Conservation (phyloP, 1,140 invertebrate species). For the Brachionus rotundiformis region DNA sequence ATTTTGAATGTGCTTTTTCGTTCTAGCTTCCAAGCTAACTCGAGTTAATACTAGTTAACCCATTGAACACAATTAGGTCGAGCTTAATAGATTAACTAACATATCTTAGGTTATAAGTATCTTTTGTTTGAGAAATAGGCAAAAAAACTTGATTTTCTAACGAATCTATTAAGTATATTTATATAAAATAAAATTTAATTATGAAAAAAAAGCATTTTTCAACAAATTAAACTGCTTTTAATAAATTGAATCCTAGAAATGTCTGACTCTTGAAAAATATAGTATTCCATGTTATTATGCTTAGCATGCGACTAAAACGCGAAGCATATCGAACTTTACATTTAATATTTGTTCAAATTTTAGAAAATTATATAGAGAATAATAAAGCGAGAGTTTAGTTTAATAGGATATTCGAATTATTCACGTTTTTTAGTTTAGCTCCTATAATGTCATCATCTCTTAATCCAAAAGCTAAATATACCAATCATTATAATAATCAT, state of each 20-base stretch:
- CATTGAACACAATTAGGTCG: background rate
- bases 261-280: too few species aligned
- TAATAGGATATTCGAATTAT: slow-evolving; percentile 15
- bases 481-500: slow-evolving; percentile 40
- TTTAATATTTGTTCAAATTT: background rate
- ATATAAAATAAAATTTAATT: background rate
- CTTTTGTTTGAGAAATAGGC: background rate
- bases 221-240: too few species aligned
- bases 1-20: too few species aligned
- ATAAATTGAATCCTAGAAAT: background rate
- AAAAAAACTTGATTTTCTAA: background rate
- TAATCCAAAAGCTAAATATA: slow-evolving; percentile 10
- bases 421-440: background rate
- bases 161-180: background rate
- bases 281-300: too few species aligned
- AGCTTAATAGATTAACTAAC: background rate
- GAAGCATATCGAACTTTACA: slow-evolving; percentile 6
- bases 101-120: background rate
- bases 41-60: too few species aligned
- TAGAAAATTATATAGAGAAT: background rate
- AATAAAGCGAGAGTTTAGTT: background rate
- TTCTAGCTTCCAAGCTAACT: too few species aligned
- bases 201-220: too few species aligned
- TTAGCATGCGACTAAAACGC: too few species aligned
- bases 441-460: slow-evolving; percentile 33